Percentiles rank a stretch among this genome's conserved stretches.
These are phyloP conservation scores for Drosophila novamexicana DNA, from an alignment of 1,140 invertebrate genomes.

Conservation along the genomic window DNA sequence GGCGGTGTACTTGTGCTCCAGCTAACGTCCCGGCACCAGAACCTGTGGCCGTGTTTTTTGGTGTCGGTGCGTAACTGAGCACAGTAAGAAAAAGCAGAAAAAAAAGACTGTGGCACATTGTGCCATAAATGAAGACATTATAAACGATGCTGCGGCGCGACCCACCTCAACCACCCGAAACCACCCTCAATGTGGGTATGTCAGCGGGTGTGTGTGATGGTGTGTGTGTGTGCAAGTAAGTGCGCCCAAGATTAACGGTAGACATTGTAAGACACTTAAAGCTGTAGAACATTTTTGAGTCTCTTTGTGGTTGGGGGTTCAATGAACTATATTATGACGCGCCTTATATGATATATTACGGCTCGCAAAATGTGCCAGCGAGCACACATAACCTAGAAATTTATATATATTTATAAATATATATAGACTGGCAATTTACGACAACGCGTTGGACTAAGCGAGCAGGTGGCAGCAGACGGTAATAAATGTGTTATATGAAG, in stretches of 20 bases:
- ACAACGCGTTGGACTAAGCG: slow-evolving; percentile 19
- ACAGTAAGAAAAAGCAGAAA: slow-evolving; percentile 61
- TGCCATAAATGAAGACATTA: slow-evolving; percentile 81
- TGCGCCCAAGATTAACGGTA: slow-evolving; percentile 74
- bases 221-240: slow-evolving; percentile 43
- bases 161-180: slow-evolving; percentile 20
- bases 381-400: slow-evolving; percentile 16
- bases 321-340: slow-evolving; percentile 75
- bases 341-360: slow-evolving; percentile 69
- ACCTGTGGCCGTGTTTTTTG: slow-evolving; percentile 59
- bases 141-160: slow-evolving; percentile 59
- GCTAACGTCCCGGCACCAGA: background rate
- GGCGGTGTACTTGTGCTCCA: slow-evolving; percentile 18
- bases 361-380: slow-evolving; percentile 14
- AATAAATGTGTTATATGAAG: slow-evolving; percentile 55
- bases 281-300: slow-evolving; percentile 77
- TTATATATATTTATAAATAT: slow-evolving; percentile 2
- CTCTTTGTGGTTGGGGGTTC: slow-evolving; percentile 66
- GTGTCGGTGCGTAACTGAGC: slow-evolving; percentile 81
- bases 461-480: slow-evolving; percentile 36
- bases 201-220: slow-evolving; percentile 4
- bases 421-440: slow-evolving; percentile 34
- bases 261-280: slow-evolving; percentile 81
- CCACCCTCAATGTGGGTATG: slow-evolving; percentile 15
- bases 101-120: slow-evolving; percentile 67